Evolutionary conservation across 1,140 invertebrate genomes (phyloP).

Genomic region (Drosophila kohkoa): DNA sequence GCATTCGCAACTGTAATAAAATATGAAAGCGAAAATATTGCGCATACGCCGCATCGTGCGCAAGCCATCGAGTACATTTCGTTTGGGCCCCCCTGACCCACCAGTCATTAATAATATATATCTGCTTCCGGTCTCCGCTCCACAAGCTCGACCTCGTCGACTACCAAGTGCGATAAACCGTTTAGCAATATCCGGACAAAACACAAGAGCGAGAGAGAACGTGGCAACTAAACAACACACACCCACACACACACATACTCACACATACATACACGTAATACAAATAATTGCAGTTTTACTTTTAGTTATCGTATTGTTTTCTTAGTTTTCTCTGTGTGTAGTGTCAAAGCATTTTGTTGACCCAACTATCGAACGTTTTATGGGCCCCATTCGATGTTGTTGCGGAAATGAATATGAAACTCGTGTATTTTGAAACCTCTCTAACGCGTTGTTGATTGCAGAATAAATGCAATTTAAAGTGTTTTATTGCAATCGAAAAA

Average conservation of each 20-base stretch:
- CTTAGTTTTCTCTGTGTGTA: conserved; percentile 21
- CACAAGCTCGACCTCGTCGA: conserved; percentile 17
- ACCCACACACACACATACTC: background rate
- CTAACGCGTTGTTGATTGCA: no score
- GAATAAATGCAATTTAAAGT: no score
- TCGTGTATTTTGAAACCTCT: background rate
- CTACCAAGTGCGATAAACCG: conserved; percentile 77
- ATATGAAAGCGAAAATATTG: conserved; percentile 64
- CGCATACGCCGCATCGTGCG: conserved; percentile 71
- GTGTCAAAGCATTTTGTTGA: background rate
- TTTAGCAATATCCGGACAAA: conserved; percentile 71
- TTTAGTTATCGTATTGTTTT: conserved; percentile 16
- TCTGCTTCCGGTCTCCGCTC: conserved; percentile 47
- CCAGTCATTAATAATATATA: conserved; percentile 75
- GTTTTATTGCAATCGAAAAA: no score
- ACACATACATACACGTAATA: conserved; percentile 5
- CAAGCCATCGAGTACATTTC: conserved; percentile 17
- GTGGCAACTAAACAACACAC: conserved; percentile 22
- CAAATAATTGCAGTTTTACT: conserved; percentile 34
- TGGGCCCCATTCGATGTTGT: no score
- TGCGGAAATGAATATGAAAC: background rate
- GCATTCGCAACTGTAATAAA: conserved; percentile 60
- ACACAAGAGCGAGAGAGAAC: conserved; percentile 24
- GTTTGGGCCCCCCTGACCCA: background rate
- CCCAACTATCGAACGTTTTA: no score